Evolutionary conservation across 1,140 invertebrate genomes (phyloP), one percentile per base, ranked within the genome.

Genomic region (Calephelis nemesis): DNA sequence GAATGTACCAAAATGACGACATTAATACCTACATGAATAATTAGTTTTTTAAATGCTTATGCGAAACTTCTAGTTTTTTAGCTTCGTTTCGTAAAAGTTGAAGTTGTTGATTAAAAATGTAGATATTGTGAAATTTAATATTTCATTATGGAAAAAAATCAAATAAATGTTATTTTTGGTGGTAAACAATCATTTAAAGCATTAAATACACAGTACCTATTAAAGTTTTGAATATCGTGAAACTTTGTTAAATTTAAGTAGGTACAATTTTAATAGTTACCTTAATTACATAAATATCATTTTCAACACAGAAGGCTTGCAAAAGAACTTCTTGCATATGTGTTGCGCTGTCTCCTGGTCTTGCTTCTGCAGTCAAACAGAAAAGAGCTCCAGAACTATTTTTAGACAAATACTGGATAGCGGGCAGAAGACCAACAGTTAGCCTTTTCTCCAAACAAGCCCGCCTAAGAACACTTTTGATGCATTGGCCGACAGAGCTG

Each of bases 221-320:
- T 45, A 5, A 3, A 45, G 7, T 45, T 7, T 45, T 0, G 8
- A 45, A 45, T 45, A 1, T 3, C 7, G 8, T 45, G 5, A 45
- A 45, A 7, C 42, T n/a, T 52, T 13, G 15, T 5, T 6, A 54
- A 58, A 58, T n/a, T 50, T 49, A 47, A 67, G 7, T 49, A 63
- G n/a, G 10, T 10, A 12, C 8, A 12, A 48, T 68, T 39, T 39
- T 63, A 47, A 63, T 76, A 50, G 69, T 87, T 88, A 94, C 94
- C 89, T 95, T 94, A 70, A 95, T 93, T 19, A 94, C 93, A 76
- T 94, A 94, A 79, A 95, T 95, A 72, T 94, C 94, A 70, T 95
- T 95, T 79, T 95, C 95, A 58, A 93, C 94, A 78, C 95, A 95
- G 77, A 95, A 95, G 4, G 95, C 95, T 76, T 95, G 94, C n/a